Evolutionary conservation across 2,113 vertebrate species (phyloP).

Genomic region (Seriola aureovittata): DNA sequence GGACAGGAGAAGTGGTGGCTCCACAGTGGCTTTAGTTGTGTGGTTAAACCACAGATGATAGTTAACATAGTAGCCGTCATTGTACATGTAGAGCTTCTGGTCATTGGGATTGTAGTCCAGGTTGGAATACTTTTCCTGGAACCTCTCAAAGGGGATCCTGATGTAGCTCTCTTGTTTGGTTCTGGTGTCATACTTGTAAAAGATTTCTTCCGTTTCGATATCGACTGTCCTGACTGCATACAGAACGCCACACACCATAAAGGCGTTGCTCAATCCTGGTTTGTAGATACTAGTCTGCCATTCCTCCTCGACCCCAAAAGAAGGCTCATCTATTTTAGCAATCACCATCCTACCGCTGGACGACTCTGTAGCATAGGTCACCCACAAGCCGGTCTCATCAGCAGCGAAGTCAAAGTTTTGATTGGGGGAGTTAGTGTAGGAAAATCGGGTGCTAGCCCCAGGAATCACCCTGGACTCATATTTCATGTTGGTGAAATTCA

Average conservation of each 20-base stretch:
- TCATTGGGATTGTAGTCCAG: constrained; percentile 86
- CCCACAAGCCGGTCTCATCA: constrained; percentile 86
- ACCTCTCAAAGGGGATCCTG: constrained; percentile 81
- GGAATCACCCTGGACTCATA: constrained; percentile 68
- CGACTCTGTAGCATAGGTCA: constrained; percentile 80
- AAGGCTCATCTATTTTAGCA: constrained; percentile 77
- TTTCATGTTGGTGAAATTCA: constrained; percentile 73
- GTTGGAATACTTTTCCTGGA: constrained; percentile 78
- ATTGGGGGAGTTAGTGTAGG: constrained; percentile 64
- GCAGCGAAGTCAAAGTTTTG: constrained; percentile 82
- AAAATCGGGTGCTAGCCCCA: constrained; percentile 70
- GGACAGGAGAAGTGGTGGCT: neutral
- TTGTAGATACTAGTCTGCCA: constrained; percentile 83
- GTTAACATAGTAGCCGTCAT: constrained; percentile 73
- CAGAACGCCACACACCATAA: constrained; percentile 86
- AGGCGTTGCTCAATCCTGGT: constrained; percentile 79
- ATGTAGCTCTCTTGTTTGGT: constrained; percentile 73
- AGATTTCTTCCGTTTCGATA: constrained; percentile 82
- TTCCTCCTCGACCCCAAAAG: constrained; percentile 79
- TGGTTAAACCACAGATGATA: constrained; percentile 81
- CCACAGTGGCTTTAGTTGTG: constrained; percentile 40
- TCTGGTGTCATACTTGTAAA: constrained; percentile 84
- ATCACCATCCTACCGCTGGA: constrained; percentile 78
- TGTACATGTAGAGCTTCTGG: constrained; percentile 87
- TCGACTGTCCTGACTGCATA: constrained; percentile 79